phyloP scores from a whole-genome alignment of 2,797 vertebrate genomes.

The Crocidura indochinensis region DNA sequence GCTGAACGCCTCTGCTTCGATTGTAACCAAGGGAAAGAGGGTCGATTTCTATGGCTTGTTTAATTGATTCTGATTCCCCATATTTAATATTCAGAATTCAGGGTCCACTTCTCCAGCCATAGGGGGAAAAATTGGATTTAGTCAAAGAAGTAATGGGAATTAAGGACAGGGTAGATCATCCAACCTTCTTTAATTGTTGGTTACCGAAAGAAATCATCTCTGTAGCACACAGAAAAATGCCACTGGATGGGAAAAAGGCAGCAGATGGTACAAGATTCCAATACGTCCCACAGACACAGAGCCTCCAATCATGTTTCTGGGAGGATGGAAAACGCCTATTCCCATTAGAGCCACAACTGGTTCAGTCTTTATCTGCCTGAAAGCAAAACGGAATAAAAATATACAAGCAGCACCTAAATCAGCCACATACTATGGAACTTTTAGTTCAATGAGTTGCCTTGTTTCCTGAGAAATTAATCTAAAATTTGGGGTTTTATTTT shows the following conservation, averaged over 20 bases:
- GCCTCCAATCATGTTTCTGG: not conserved
- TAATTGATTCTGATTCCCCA: conserved; percentile 69
- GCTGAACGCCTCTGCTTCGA: conserved; percentile 60
- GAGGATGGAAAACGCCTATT: not conserved
- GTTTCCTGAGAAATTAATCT: conserved; percentile 7
- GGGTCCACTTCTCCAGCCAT: conserved; percentile 24
- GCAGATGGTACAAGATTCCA: conserved; percentile 17
- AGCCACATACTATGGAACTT: not conserved
- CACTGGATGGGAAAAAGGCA: conserved; percentile 64
- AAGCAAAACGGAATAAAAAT: conserved; percentile 33
- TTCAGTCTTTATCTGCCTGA: not conserved
- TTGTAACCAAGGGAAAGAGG: conserved; percentile 63
- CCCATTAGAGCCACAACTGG: not conserved
- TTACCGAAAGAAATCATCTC: conserved; percentile 56
- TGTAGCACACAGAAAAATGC: conserved; percentile 55
- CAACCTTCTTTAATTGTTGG: conserved; percentile 20
- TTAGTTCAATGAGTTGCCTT: not conserved
- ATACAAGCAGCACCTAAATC: not conserved
- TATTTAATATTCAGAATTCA: conserved; percentile 53
- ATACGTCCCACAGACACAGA: not conserved
- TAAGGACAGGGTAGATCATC: conserved; percentile 64
- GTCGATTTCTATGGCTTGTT: conserved; percentile 50
- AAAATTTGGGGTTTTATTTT: not conserved
- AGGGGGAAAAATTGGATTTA: conserved; percentile 58
- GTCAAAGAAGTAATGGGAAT: conserved; percentile 52